Evolutionary conservation across 2,888 invertebrate genomes (phyloP), one percentile per base, ranked within the genome.

Genomic region (Sceliomorpha sp.): DNA sequence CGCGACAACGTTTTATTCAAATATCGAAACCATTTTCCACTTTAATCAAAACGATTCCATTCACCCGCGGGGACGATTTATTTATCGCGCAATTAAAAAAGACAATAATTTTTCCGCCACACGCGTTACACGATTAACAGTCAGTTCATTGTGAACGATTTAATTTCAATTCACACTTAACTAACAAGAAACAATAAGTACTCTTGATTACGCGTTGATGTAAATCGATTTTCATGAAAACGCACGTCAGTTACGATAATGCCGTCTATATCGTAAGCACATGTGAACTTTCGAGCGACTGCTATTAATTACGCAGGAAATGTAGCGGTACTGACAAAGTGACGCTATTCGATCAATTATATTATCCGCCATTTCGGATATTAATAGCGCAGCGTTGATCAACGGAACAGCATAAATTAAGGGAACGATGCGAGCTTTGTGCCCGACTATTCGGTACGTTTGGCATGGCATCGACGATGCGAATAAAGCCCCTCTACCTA

Each of bases 341-440:
- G 58, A 42, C 32, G 58, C 37, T 36, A 44, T 63, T 69, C 53
- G 58, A 69, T 58, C 63, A 69, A 58, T 63, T 53, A 56, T 48
- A 69, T 55, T 63, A 27, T 10, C 37, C 12, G 51, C 63, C 31
- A 53, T 59, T 59, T 45, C 32, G 14, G 40, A 50, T 59, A 64
- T 59, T 59, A 58, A 56, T 68, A 56, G 31, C 24, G 12, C 15
- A 15, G 40, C 42, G 63, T 69, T 63, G 69, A 69, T 62, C 62
- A 69, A 69, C 60, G 56, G 51, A 39, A 26, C 44, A 9, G 48
- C 44, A 68, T 68, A 45, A 56, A 68, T 68, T 55, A 62, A 56
- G 40, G 27, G 14, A 14, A n/a, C 58, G 37, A 44, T 50, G 50
- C 47, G n/a, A 10, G 59, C 48, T 42, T 51, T 42, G 27, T 42